A percentile compares a stretch with the other conserved stretches of the same genome.
Conservation (phyloP, 1,140 invertebrate genomes). For the Neodiprion fabricii region DNA sequence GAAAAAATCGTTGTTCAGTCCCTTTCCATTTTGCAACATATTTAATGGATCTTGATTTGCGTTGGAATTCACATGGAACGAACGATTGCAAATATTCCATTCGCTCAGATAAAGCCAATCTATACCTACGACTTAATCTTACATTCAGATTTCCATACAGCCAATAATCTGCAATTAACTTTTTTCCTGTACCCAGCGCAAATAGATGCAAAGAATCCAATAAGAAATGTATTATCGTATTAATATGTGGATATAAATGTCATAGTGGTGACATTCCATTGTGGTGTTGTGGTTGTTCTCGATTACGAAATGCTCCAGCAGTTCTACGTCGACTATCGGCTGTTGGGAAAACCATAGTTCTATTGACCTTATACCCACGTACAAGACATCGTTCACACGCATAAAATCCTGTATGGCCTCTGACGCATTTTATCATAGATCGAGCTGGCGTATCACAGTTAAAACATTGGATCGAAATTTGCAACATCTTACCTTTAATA, state of each 20-base stretch:
- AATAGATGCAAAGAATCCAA: conserved; percentile 31
- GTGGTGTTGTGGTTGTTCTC: conserved; percentile 27
- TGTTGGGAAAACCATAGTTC: conserved; percentile 14
- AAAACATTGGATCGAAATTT: conserved; percentile 24
- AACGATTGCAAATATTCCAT: conserved; percentile 5
- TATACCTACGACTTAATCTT: too few relatives aligned
- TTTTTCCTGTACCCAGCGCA: conserved; percentile 13
- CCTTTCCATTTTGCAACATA: conserved; percentile 27
- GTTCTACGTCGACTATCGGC: conserved; percentile 16
- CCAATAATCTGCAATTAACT: background rate
- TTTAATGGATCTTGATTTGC: conserved; percentile 13
- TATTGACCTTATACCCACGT: conserved; percentile 17
- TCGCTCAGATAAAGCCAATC: too few relatives aligned
- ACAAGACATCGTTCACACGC: conserved; percentile 30
- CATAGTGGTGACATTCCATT: conserved; percentile 18
- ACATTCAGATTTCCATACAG: too few relatives aligned
- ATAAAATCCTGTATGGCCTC: conserved; percentile 24
- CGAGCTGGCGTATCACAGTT: conserved; percentile 27
- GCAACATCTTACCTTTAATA: conserved; percentile 16
- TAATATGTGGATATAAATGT: conserved; percentile 21
- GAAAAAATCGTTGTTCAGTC: conserved; percentile 32
- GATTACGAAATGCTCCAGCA: conserved; percentile 18
- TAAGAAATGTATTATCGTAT: conserved; percentile 24
- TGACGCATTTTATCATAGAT: conserved; percentile 23
- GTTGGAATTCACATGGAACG: conserved; percentile 27